Base-by-base conservation (phyloP, 2,888 invertebrate genomes). In the Bembecia ichneumoniformis region DNA sequence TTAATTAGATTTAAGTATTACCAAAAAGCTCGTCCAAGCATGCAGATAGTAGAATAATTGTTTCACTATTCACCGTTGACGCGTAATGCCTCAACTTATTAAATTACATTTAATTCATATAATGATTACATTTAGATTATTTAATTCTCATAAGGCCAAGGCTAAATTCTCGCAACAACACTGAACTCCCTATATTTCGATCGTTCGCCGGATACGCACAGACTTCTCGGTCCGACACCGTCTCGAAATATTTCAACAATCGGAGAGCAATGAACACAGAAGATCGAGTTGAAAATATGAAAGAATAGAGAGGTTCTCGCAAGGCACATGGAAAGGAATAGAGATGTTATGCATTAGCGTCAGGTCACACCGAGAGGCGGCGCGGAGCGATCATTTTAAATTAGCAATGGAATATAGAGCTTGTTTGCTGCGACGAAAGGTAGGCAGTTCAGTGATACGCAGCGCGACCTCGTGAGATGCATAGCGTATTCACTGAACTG, bases 21-120 rank as follows among this genome's bases (percentile, higher is more conserved):
- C 86, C 84, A 80, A 84, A 86, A 88, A 88, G 87, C 87, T 87
- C 87, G 83, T 87, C 86, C 73, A 87, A 88, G 87, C 87, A 87
- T 87, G 87, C 87, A 82, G 77, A 83, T 83, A 86, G 82, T 74
- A 77, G 74, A 83, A 76, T 82, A 83, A 81, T 73, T 72, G 74
- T 78, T 80, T 80, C 69, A 79, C 83, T 86, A 86, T 74, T 76
- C 77, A 78, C 82, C 86, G 74, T 68, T 65, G 79, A 81, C 82
- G 78, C 71, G 71, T 76, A 64, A 61, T 71, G 67, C 80, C 74
- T 82, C 80, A 66, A 67, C 64, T 71, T 66, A 67, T 72, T 76
- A 9, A 62, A 70, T 71, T 74, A 79, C 68, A 77, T 77, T 75
- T 70, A 66, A 64, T 69, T 68, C 76, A 74, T 76, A 78, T 77